phyloP scores from a whole-genome alignment of 2,113 vertebrate species.

The Pandion haliaetus region DNA sequence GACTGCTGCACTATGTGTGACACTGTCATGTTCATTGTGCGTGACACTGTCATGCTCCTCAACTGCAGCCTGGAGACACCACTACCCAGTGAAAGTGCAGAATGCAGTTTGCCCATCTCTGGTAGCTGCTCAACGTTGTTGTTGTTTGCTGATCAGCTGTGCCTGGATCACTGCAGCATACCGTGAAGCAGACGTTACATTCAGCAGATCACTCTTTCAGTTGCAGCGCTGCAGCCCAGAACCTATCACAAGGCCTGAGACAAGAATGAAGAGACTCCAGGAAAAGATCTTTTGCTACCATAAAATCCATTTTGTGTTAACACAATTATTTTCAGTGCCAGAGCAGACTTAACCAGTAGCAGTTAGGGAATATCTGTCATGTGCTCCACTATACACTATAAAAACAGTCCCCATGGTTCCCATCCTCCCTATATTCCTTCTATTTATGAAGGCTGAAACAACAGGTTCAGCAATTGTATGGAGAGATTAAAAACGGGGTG shows the following conservation, averaged over 20 bases:
- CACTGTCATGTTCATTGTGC: background rate
- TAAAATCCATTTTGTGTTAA: background rate
- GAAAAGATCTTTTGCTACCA: background rate
- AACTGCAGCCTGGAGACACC: background rate
- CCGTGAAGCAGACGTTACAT: background rate
- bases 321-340: background rate
- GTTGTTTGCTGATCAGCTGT: background rate
- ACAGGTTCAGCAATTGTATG: fast-evolving
- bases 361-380: background rate
- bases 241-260: background rate
- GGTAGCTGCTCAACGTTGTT: fast-evolving
- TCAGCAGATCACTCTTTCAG: background rate
- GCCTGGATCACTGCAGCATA: background rate
- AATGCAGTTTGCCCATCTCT: background rate
- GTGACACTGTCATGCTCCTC: background rate
- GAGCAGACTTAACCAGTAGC: background rate
- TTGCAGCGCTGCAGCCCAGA: background rate
- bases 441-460: background rate
- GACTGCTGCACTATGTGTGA: background rate
- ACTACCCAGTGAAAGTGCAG: background rate
- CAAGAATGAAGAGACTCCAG: background rate
- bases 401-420: background rate
- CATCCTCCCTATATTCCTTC: background rate
- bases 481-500: background rate
- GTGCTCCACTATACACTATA: background rate